A percentile compares a stretch with the other conserved stretches of the same genome.
Evolutionary conservation across 1,140 invertebrate genomes (phyloP).

Genomic region (Philopotamus ludificatus): DNA sequence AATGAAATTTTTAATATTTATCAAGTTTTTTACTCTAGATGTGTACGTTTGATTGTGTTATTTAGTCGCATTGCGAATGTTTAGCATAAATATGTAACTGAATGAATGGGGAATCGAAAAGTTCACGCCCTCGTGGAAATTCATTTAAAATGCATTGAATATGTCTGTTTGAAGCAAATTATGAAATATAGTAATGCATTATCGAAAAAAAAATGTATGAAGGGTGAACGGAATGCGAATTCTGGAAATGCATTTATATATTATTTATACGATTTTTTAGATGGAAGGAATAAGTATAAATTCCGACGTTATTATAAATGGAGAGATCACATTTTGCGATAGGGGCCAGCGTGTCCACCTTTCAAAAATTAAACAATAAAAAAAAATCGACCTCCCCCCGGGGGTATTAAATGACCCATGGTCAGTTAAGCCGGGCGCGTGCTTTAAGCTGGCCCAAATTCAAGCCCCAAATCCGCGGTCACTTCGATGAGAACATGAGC

Average conservation of each 20-base stretch:
- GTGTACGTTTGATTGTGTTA: no score
- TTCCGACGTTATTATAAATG: no score
- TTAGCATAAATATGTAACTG: no score
- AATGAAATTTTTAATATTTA: no score
- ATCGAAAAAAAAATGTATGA: constrained; percentile 27
- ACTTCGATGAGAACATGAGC: constrained; percentile 10
- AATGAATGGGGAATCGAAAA: constrained; percentile 11
- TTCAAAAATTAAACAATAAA: constrained; percentile 12
- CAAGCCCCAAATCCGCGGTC: constrained; percentile 1
- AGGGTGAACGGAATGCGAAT: background rate
- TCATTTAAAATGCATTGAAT: constrained; percentile 43
- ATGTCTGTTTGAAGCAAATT: constrained; percentile 41
- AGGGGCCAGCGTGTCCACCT: background rate
- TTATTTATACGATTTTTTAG: no score
- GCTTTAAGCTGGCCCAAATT: background rate
- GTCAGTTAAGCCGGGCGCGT: constrained; percentile 5
- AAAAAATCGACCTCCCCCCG: background rate
- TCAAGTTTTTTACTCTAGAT: no score
- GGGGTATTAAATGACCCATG: background rate
- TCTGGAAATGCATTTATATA: background rate
- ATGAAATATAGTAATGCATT: constrained; percentile 41
- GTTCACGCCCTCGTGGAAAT: constrained; percentile 21
- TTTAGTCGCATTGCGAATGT: no score
- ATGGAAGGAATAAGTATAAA: no score
- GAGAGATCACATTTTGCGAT: no score